phyloP scores from a whole-genome alignment of 1,140 invertebrate genomes.

The Saccostrea cuccullata region DNA sequence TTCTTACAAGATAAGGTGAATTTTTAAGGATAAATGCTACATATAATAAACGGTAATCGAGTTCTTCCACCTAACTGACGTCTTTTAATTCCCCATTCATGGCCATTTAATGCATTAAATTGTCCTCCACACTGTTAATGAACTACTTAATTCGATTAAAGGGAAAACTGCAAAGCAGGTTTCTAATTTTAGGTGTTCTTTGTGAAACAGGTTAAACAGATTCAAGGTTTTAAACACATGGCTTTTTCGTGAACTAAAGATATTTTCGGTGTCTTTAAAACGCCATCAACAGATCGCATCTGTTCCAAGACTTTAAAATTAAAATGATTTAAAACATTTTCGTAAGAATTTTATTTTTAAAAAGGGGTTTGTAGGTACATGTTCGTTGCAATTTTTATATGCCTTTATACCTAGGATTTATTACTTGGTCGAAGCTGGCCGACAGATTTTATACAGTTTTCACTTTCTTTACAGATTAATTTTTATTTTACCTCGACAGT shows the following conservation, averaged over 20 bases:
- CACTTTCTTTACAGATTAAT: too few relatives aligned
- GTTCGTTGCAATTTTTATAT: too few relatives aligned
- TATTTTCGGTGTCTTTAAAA: too few relatives aligned
- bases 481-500: too few relatives aligned
- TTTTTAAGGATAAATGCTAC: slow-evolving; percentile 1
- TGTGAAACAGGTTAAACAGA: background rate
- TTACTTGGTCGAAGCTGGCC: too few relatives aligned
- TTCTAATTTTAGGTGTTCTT: background rate
- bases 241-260: background rate
- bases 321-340: too few relatives aligned
- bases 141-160: slow-evolving; percentile 25
- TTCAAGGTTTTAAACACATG: background rate
- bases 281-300: too few relatives aligned
- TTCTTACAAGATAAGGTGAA: background rate
- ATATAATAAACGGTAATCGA: background rate
- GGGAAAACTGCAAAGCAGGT: background rate
- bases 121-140: background rate
- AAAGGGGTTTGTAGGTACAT: too few relatives aligned
- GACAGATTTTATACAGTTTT: too few relatives aligned
- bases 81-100: background rate
- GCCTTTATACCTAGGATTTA: too few relatives aligned
- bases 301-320: too few relatives aligned
- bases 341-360: too few relatives aligned
- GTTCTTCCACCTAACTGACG: background rate
- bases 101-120: background rate